Base-by-base conservation (phyloP, 2,888 invertebrate genomes). In the Cyaniris semiargus region DNA sequence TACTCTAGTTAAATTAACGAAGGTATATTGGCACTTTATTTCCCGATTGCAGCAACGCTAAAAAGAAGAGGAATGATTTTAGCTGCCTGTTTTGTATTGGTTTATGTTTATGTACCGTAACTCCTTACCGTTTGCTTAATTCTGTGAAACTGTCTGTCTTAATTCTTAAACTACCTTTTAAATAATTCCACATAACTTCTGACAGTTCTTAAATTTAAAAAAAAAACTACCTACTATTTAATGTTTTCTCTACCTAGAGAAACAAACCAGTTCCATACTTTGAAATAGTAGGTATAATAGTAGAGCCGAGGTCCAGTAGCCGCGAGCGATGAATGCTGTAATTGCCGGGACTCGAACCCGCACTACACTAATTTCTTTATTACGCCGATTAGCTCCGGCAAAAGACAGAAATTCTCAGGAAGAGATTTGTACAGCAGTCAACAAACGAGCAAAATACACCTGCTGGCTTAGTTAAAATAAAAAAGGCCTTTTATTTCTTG, bases 331-430 rank as follows among this genome's bases (percentile, higher is more conserved):
- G 66, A 66, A 66, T 66, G 66, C 23, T 13, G 23, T 66, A 66
- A 66, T 66, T 66, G 66, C 66, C 66, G 15, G 27, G 66, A 66
- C 27, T 66, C 66, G 66, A 66, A 66, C 66, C 66, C 31, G 31
- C 66, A 31, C 66, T 23, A 1, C 8, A 21, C 10, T 66, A 27
- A 66, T 66, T 66, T 66, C 66, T 66, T 15, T 66, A 66, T 66
- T 66, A 66, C 66, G 27, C 66, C 66, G 27, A 27, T 66, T 66
- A 66, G 60, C 4, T 27, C 23, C 23, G 5, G 23, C 21, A 21
- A 23, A 60, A 23, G 60, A 23, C 27, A 66, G 10, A 23, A 23
- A 23, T 66, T 13, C 60, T 66, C 10, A 66, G 23, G 23, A 66
- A 66, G 13, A 23, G 23, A 66, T 66, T 66, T 58, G n/a, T 58